Base-by-base conservation (phyloP, 2,888 invertebrate genomes). In the Eupithecia pulchellata region DNA sequence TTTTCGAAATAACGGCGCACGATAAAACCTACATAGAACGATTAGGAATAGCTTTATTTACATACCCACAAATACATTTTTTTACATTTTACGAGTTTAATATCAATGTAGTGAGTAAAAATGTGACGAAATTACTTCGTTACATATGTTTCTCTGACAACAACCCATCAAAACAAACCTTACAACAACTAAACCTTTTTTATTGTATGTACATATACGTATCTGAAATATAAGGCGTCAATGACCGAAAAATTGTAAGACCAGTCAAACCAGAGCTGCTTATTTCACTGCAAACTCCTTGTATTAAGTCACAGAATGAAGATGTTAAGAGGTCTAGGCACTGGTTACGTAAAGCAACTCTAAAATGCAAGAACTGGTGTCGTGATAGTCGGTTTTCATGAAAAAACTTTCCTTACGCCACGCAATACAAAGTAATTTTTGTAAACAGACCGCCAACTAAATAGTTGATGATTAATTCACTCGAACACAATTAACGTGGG, bases 161-260 rank as follows among this genome's bases (percentile, higher is more conserved):
- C n/a, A 0, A 42, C 3, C n/a, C n/a, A 20, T 39, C 42, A 47
- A n/a, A 52, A 52, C 11, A 52, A 52, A 25, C 20, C 9, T 20
- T 47, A 11, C 47, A 20, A 20, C 47, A 52, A 52, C 52, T 25
- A 11, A 57, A 17, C 57, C 27, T 55, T 2, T 17, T 29, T 17
- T 17, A 8, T 57, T 57, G 57, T 57, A 29, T 17, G 0, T 57
- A 36, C 5, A 1, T 36, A 57, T 6, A 57, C 57, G 29, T 17
- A 57, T 17, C 57, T 29, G 57, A 57, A 57, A 57, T 14, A 57
- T 17, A 25, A 25, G 57, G 29, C 29, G 57, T 57, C 57, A 57
- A 57, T 29, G 57, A 57, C 57, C 57, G 57, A 14, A 29, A 17
- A 29, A 57, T 57, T 14, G 57, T 29, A 27, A 27, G 29, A 29